phyloP scores from a whole-genome alignment of 2,888 invertebrate genomes.

The Anthoptus insignis region DNA sequence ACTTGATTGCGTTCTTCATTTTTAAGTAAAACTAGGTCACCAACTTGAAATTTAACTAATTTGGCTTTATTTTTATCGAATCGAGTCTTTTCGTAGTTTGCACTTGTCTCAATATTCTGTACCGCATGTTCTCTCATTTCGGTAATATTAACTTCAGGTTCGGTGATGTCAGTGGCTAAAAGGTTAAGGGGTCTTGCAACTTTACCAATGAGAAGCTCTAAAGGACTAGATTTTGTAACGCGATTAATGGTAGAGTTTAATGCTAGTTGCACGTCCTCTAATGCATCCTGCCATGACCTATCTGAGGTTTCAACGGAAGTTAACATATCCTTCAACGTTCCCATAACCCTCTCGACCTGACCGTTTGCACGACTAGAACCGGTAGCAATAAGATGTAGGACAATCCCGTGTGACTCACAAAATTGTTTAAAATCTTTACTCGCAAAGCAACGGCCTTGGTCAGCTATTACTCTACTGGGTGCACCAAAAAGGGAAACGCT shows the following conservation, averaged over 20 bases:
- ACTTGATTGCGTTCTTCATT: too few species aligned
- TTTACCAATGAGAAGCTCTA: too few species aligned
- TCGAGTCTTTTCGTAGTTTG: too few species aligned
- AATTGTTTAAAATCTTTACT: not conserved
- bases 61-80: too few species aligned
- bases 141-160: too few species aligned
- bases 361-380: not conserved
- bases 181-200: too few species aligned
- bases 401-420: not conserved
- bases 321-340: not conserved
- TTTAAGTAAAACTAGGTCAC: too few species aligned
- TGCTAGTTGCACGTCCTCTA: not conserved
- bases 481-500: not conserved
- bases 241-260: not conserved
- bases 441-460: not conserved
- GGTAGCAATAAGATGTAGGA: not conserved
- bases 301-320: not conserved
- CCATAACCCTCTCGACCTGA: not conserved
- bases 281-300: not conserved
- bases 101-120: too few species aligned
- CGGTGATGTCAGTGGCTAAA: too few species aligned
- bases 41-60: too few species aligned
- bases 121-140: too few species aligned
- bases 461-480: not conserved
- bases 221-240: not conserved